These are phyloP conservation scores for Alosa sapidissima DNA, from an alignment of 2,797 vertebrate species.

Conservation along the genomic window DNA sequence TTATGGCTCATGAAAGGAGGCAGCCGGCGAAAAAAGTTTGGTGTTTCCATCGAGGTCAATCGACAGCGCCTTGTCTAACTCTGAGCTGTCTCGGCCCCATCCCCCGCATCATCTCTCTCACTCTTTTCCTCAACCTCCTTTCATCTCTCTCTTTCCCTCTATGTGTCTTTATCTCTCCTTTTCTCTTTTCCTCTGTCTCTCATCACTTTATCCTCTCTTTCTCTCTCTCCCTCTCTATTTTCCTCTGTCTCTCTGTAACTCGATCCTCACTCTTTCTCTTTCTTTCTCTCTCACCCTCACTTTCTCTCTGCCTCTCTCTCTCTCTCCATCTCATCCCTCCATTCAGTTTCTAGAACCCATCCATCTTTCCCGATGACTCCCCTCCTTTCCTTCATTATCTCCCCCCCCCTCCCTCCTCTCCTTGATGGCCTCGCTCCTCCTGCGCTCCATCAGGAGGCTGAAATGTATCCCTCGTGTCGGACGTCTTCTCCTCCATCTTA, in stretches of 20 bases:
- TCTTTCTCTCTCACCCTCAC: background rate
- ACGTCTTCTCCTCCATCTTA: slow-evolving; percentile 30
- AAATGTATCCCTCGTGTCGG: slow-evolving; percentile 11
- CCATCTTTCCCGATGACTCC: slow-evolving; percentile 39
- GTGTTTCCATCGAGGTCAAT: slow-evolving; percentile 18
- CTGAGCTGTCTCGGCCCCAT: background rate
- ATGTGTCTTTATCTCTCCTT: background rate
- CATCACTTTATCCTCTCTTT: background rate
- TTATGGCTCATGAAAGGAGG: background rate
- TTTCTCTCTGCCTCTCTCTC: background rate
- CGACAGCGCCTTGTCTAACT: slow-evolving; percentile 23
- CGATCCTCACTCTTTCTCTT: background rate
- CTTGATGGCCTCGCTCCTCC: slow-evolving; percentile 8
- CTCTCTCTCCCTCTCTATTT: background rate
- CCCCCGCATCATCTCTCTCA: background rate
- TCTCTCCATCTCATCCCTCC: background rate
- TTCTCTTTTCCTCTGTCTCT: background rate
- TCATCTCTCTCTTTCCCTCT: background rate
- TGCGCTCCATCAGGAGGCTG: slow-evolving; percentile 27
- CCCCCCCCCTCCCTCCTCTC: slow-evolving; percentile 24
- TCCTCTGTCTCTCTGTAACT: background rate
- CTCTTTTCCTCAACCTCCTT: background rate
- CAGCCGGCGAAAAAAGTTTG: slow-evolving; percentile 7
- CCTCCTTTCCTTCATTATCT: slow-evolving; percentile 36
- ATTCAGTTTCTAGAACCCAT: slow-evolving; percentile 21